Evolutionary conservation across 2,888 invertebrate species (phyloP), one percentile per base, ranked within the genome.

Genomic region (Metopia argyrocephala): DNA sequence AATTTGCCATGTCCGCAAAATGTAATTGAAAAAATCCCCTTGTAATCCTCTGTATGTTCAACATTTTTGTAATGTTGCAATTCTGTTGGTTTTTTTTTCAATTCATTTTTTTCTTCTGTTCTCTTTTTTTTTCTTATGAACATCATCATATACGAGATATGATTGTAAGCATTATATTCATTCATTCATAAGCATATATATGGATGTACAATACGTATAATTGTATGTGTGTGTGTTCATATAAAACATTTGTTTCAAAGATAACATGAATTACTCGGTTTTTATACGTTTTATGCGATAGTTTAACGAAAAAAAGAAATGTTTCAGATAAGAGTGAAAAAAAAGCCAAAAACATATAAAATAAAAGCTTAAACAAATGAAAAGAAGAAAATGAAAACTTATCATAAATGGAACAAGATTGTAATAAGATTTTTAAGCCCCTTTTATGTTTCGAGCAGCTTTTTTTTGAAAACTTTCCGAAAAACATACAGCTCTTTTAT

Each of bases 1-100:
- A 75, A 65, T 61, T 78, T 81, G 81, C 81, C 81, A 81, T 81
- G 76, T 81, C 76, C 81, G 76, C 81, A 81, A 81, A 81, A 81
- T 78, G 81, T 78, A 81, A 81, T 78, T 81, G 78, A 81, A 81
- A 81, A 81, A 81, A 74, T 76, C 74, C 81, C 59, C 78, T 66
- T 78, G 81, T 78, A 81, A 81, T 78, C 74, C 74, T 78, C 68
- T 56, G 64, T 52, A 66, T 81, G 74, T 81, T 78, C 27, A 74
- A 76, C 73, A 68, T 81, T 81, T 80, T 75, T 68, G 71, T 71
- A 69, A 80, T 76, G 68, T 71, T 80, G 79, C 79, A 80, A 76
- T 76, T 78, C 52, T 61, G 61, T 64, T 45, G 15, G 38, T 57
- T n/a, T 25, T 5, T 57, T 20, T 38, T 61, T 50, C 15, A 9